Evolutionary conservation across 2,888 invertebrate species (phyloP), one percentile per base, ranked within the genome.

Genomic region (Scaeva pyrastri): DNA sequence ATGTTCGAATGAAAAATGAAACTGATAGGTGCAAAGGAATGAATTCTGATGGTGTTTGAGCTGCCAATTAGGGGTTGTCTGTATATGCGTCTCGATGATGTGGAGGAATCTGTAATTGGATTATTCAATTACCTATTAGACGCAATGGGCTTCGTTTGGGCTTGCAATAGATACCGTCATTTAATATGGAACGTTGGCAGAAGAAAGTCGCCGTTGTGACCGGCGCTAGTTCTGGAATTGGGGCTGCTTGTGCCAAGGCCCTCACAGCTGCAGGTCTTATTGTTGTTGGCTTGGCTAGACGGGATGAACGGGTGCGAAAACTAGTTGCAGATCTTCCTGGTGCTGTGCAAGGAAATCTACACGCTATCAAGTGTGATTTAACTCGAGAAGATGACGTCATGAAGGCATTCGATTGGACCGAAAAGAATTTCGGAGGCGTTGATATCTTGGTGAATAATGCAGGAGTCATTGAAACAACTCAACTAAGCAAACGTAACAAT

Each of bases 161-260:
- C n/a, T n/a, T n/a, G n/a, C n/a, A n/a, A n/a, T n/a, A n/a, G n/a
- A n/a, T n/a, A n/a, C n/a, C n/a, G 10, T 31, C 21, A 36, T 72
- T 75, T 45, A 23, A 55, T 76, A 94, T 94, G 94, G 94, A 95
- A 64, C 93, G 94, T 58, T 95, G 95, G 95, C 89, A 90, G 1
- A 94, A 94, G 71, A 94, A 94, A 89, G 93, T 94, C 0, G 95
- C 95, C 0, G 93, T 95, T 26, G 95, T 95, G 50, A 95, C 95
- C 0, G 95, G 95, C 0, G 95, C 94, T 6, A 95, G 95, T 90
- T 93, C 93, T 0, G 95, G 95, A 0, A 95, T 95, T 82, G 95
- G 87, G 43, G 84, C 83, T 11, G 83, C 83, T 7, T 87, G 87
- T 62, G 66, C 83, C 12, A 83, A 72, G 68, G 78, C 83, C 8